phyloP scores from a whole-genome alignment of 1,140 invertebrate species.

The Batillaria attramentaria region DNA sequence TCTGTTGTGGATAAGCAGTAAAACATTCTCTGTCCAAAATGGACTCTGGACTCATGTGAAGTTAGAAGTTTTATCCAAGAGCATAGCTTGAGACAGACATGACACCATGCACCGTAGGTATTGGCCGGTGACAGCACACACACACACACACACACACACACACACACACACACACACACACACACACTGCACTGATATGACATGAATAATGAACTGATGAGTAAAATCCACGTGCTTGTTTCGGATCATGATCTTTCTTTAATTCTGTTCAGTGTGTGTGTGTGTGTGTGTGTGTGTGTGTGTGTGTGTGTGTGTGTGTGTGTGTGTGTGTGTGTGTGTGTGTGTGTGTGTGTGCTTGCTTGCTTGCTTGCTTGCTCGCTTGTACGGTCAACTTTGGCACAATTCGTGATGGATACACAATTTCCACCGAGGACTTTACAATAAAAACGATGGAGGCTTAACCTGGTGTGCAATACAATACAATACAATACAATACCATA shows the following conservation, averaged over 20 bases:
- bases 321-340: slow-evolving; percentile 2
- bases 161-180: neutral
- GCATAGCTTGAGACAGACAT: neutral
- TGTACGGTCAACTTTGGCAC: neutral
- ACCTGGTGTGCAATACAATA: no score
- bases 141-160: slow-evolving; percentile 2
- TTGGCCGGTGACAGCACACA: no score
- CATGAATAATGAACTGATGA: neutral
- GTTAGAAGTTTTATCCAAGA: no score
- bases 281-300: neutral
- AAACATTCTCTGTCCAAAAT: no score
- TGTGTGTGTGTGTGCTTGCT: neutral
- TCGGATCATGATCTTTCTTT: neutral
- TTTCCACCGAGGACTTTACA: no score
- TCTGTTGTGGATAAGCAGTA: no score
- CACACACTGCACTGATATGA: neutral
- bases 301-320: neutral
- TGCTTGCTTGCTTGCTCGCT: neutral
- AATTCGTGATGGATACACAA: neutral
- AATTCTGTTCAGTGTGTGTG: neutral
- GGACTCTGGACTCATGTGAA: no score
- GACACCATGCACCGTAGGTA: no score
- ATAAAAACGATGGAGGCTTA: no score
- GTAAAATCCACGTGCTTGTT: neutral
- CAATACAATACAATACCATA: no score